Percentiles rank a stretch among this genome's conserved stretches.
phyloP scores from a whole-genome alignment of 2,888 invertebrate species.

The Schrankia costaestrigalis region DNA sequence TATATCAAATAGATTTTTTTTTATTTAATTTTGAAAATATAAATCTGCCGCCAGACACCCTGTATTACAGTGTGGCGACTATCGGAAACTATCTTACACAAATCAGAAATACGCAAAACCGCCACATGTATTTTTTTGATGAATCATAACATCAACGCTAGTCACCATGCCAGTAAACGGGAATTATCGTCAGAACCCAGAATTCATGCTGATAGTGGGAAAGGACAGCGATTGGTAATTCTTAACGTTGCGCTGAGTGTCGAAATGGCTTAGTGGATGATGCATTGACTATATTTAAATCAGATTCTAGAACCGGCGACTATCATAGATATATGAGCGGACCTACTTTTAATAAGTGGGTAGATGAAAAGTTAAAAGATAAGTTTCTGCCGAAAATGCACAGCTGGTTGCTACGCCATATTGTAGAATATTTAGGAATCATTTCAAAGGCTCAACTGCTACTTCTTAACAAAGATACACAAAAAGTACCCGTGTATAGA shows the following conservation, averaged over 20 bases:
- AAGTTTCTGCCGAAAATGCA: slow-evolving; percentile 6
- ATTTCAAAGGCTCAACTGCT: slow-evolving; percentile 2
- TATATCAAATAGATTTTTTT: too few species aligned
- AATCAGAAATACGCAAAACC: slow-evolving; percentile 7
- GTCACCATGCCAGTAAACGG: slow-evolving; percentile 5
- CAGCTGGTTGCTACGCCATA: neutral
- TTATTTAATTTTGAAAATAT: too few species aligned
- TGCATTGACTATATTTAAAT: slow-evolving; percentile 7
- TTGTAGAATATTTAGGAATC: neutral
- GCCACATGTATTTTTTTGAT: slow-evolving; percentile 10
- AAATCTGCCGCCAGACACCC: too few species aligned
- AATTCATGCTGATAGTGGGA: slow-evolving; percentile 11
- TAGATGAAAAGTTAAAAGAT: slow-evolving; percentile 8
- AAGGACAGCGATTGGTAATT: slow-evolving; percentile 13
- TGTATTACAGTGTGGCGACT: too few species aligned
- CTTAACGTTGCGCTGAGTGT: slow-evolving; percentile 8
- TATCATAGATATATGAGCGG: slow-evolving; percentile 8
- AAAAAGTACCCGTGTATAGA: slow-evolving; percentile 4
- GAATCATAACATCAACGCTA: slow-evolving; percentile 10
- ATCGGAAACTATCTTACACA: too few species aligned
- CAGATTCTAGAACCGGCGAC: slow-evolving; percentile 3
- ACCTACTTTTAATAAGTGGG: slow-evolving; percentile 1
- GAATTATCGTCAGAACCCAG: slow-evolving; percentile 9
- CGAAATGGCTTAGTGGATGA: slow-evolving; percentile 3
- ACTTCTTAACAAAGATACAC: slow-evolving; percentile 6